phyloP scores from a whole-genome alignment of 2,888 invertebrate genomes.

The Chrysodeixis includens region DNA sequence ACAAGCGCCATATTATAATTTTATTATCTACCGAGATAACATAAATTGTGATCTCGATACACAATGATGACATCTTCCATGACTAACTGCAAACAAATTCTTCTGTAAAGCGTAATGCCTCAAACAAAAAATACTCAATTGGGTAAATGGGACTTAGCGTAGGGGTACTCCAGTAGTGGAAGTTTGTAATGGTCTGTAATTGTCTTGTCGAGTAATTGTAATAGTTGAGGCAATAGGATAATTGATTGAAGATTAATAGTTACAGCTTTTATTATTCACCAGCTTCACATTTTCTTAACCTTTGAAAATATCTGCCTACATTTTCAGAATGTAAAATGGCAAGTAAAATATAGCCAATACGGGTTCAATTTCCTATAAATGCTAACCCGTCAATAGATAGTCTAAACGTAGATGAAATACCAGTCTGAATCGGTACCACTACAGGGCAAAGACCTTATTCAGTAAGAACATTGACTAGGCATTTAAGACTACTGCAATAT shows the following conservation, averaged over 20 bases:
- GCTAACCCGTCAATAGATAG: neutral
- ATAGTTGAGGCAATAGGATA: neutral
- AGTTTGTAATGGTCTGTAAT: neutral
- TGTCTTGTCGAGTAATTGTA: neutral
- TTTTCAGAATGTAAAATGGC: too few species aligned
- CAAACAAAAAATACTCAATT: conserved; percentile 19
- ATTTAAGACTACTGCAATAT: neutral
- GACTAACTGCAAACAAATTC: conserved; percentile 47
- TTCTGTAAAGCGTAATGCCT: conserved; percentile 18
- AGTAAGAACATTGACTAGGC: neutral
- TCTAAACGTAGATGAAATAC: neutral
- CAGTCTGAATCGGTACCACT: neutral
- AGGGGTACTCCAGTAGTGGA: conserved; percentile 5
- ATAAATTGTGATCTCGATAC: conserved; percentile 30
- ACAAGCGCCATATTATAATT: neutral
- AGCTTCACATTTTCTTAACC: too few species aligned
- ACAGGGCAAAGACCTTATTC: neutral
- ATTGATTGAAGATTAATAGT: too few species aligned
- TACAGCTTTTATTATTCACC: too few species aligned
- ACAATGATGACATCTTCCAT: conserved; percentile 36
- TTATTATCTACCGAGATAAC: conserved; percentile 23
- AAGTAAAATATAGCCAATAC: too few species aligned
- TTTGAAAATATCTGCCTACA: too few species aligned
- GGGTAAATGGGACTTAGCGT: conserved; percentile 8
- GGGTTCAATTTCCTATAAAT: too few species aligned